These are phyloP conservation scores for Scolopax bukidnonensis DNA, from an alignment of 2,797 vertebrate species.

Conservation along the genomic window DNA sequence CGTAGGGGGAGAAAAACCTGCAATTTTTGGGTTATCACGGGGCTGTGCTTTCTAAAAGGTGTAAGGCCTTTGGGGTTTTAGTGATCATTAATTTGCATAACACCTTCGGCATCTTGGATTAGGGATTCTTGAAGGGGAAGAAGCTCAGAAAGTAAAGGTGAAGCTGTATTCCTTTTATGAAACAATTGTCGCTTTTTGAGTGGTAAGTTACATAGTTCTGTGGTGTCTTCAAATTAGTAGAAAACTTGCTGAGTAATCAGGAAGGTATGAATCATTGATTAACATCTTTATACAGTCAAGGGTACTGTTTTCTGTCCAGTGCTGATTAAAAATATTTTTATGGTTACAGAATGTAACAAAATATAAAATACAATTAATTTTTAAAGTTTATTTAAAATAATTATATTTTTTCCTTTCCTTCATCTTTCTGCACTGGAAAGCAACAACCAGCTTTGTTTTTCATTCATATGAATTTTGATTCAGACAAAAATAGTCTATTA, in stretches of 20 bases:
- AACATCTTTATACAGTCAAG: neutral
- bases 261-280: neutral
- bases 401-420: neutral
- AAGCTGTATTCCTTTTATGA: neutral
- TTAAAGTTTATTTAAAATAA: neutral
- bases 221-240: neutral
- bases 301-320: neutral
- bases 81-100: neutral
- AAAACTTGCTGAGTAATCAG: neutral
- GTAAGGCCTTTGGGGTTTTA: neutral
- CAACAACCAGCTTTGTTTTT: neutral
- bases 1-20: fast-evolving
- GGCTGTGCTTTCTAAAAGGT: neutral
- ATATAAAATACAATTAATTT: neutral
- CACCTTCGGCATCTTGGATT: neutral
- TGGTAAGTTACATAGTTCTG: neutral
- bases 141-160: neutral
- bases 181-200: neutral
- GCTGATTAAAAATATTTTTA: neutral
- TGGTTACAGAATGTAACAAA: neutral
- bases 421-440: neutral
- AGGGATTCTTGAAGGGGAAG: neutral
- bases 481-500: neutral
- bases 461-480: neutral
- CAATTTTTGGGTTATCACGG: neutral